Evolutionary conservation across 2,797 vertebrate genomes (phyloP), one percentile per base, ranked within the genome.

Genomic region (Lutjanus campechanus): DNA sequence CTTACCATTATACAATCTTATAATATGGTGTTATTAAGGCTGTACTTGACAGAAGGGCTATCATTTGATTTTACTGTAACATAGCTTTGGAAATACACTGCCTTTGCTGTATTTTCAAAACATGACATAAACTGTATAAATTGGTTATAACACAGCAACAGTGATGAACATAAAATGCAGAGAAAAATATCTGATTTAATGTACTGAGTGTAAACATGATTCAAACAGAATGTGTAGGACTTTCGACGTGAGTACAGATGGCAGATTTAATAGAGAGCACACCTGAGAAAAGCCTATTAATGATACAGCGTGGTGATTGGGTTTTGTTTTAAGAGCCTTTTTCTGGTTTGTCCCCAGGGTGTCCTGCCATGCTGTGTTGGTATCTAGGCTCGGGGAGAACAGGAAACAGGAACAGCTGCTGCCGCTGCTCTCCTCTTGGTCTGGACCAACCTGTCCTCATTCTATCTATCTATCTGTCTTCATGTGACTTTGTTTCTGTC

Each of bases 361-460:
- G 73, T 55, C 71, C 85, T 87, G 87, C 82, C 79, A 80, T 70
- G 82, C 80, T 70, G 87, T 71, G 85, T 84, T 73, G 80, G 76
- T 91, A 84, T 88, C 80, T 88, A 51, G 77, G 85, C 85, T 84
- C 84, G 61, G 68, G 82, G 78, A 77, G 88, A 91, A 82, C 71
- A 76, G 85, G 87, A 88, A 88, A 79, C 79, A 83, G 80, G 86
- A 91, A 92, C 92, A 94, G 92, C 89, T 94, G 95, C 81, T 90
- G 85, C 77, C 29, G 46, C 81, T 75, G 84, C 83, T 81, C 78
- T 84, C 69, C 77, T 86, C 71, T 74, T 25, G 63, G 84, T 90
- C 78, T 9, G 20, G 72, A 85, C 88, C 77, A 63, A 59, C 76
- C 85, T 92, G 93, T 92, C 93, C 91, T 83, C 92, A 91, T 89